Base-by-base conservation (phyloP, 2,797 vertebrate genomes). In the Sardinella longiceps region DNA sequence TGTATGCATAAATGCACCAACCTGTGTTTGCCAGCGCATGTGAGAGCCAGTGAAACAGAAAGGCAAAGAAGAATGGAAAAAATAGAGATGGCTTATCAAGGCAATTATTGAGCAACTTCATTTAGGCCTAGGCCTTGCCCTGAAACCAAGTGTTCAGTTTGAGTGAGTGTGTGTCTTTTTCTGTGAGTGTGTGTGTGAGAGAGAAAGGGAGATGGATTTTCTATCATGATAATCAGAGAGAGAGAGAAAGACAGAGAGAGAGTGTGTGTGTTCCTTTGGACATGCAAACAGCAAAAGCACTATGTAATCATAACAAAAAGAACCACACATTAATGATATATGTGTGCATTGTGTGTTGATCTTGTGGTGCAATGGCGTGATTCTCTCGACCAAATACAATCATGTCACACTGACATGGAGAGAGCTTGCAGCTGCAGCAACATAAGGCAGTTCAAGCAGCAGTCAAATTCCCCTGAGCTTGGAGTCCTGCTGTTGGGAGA, bases 401-500 rank as follows among this genome's bases (percentile, higher is more conserved):
- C 3, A 33, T 4, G 63, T 70, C 30, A 37, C 60, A 33, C 15
- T 30, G 33, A 43, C 15, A 11, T 43, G 15, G 37, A 37, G 30
- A 25, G 18, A 53, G 4, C 5, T 15, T 23, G 15, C 70, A 77
- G 70, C 70, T 77, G 70, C 70, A 43, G 70, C 70, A 77, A 77
- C 70, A 77, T 0, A 1, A 77, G 15, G 3, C 33, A 39, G 33
- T 39, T 77, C 70, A 77, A 23, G 70, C 18, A 23, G 33, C 37
- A 77, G 9, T 23, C 33, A 23, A 10, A 18, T 66, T 37, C 70
- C 70, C 70, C 11, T 7, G 37, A 37, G 70, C 66, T 20, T 37
- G 66, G 33, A 74, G 14, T 74, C 66, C 37, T 74, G 66, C 66
- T 39, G 66, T 18, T 39, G 33, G 66, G 66, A 74, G 66, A 74